Conservation (phyloP, 2,797 vertebrate species). For the Enteromius mattozi region DNA sequence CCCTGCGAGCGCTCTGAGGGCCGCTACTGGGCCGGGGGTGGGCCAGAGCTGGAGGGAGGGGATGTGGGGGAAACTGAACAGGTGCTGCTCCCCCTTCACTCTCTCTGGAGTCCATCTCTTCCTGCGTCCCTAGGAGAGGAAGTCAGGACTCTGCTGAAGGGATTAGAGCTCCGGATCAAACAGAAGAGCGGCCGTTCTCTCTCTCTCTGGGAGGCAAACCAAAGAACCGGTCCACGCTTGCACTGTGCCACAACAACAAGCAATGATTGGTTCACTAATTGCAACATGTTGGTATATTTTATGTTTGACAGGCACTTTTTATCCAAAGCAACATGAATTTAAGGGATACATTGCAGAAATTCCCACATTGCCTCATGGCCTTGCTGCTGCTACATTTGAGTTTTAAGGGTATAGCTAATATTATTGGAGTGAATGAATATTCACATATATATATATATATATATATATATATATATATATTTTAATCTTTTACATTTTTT, state of each 20-base stretch:
- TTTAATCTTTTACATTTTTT: background rate
- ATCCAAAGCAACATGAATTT: background rate
- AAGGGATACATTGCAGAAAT: background rate
- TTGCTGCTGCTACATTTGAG: background rate
- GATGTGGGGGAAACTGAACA: slow-evolving; percentile 62
- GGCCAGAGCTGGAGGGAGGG: slow-evolving; percentile 40
- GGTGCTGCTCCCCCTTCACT: slow-evolving; percentile 56
- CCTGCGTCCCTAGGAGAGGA: slow-evolving; percentile 28
- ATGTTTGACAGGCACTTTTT: background rate
- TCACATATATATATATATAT: background rate
- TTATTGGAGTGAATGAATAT: background rate
- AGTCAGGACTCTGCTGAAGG: slow-evolving; percentile 15
- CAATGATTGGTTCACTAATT: background rate
- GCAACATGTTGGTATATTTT: background rate
- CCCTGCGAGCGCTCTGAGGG: background rate
- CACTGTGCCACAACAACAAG: background rate
- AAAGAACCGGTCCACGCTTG: background rate
- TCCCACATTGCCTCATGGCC: background rate
- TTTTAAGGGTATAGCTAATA: background rate
- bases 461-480: background rate
- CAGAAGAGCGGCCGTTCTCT: slow-evolving; percentile 2
- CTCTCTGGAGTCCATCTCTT: slow-evolving; percentile 22
- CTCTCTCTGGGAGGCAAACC: slow-evolving; percentile 16
- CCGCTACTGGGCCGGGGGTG: background rate
- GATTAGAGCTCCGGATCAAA: slow-evolving; percentile 40